A percentile compares a stretch with the other conserved stretches of the same genome.
phyloP scores from a whole-genome alignment of 2,113 vertebrate genomes.

The Amblyornis subalaris region DNA sequence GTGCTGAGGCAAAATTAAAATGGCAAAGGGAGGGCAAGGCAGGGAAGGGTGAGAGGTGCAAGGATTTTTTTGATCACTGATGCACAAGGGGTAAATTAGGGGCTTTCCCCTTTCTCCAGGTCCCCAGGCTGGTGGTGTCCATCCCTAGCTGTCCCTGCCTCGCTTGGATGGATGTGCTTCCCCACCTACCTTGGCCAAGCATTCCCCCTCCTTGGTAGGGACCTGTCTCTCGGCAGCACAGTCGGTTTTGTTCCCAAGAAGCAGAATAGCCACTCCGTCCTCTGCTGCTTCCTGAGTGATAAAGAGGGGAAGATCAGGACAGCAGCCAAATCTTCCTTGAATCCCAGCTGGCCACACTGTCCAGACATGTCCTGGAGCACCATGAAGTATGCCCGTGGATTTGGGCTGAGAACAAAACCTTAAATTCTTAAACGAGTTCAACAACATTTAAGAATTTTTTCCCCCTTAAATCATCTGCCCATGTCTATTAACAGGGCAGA shows the following conservation, averaged over 20 bases:
- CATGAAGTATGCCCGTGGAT: background rate
- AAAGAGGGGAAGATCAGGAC: background rate
- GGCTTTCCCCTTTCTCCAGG: background rate
- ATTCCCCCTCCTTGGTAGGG: slow-evolving; percentile 68
- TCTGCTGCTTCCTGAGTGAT: slow-evolving; percentile 74
- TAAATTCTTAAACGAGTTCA: background rate
- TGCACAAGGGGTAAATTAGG: background rate
- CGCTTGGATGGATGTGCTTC: rapidly evolving
- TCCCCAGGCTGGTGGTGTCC: background rate
- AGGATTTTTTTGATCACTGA: background rate
- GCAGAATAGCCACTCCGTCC: slow-evolving; percentile 72
- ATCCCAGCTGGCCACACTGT: background rate
- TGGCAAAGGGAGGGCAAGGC: background rate
- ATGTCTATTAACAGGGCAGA: background rate
- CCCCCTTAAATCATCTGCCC: background rate
- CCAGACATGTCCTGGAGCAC: no score
- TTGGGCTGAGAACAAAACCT: background rate
- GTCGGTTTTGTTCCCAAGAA: slow-evolving; percentile 92
- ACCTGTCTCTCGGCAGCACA: slow-evolving; percentile 70
- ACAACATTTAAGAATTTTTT: background rate
- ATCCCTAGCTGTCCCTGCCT: background rate
- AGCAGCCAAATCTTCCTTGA: background rate
- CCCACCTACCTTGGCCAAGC: slow-evolving; percentile 79
- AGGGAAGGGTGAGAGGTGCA: background rate
- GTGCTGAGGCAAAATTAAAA: background rate